These are phyloP conservation scores for Uromys caudimaculatus DNA, from an alignment of 2,797 vertebrate species.

Conservation along the genomic window DNA sequence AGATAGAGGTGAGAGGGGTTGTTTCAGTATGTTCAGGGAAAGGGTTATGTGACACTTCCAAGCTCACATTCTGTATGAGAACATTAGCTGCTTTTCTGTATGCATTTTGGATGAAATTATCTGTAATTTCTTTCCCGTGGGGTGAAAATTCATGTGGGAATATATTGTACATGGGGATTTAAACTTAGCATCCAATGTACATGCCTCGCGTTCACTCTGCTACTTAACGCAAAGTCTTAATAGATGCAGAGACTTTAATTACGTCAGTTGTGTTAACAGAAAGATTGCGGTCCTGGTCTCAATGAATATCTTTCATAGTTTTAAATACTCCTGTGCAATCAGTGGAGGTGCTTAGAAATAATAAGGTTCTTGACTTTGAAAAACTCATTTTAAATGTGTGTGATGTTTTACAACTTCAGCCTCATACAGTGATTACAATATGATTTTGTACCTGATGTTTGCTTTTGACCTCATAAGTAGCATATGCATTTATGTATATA, in stretches of 20 bases:
- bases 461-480: not conserved
- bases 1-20: not conserved
- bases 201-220: not conserved
- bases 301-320: not conserved
- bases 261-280: not conserved
- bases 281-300: not conserved
- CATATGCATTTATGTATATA: not conserved
- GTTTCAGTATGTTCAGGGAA: not conserved
- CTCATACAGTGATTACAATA: not conserved
- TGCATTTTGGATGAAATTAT: not conserved
- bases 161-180: not conserved
- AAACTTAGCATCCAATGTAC: not conserved
- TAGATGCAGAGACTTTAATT: not conserved
- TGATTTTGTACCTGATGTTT: not conserved
- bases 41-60: not conserved
- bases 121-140: constrained; percentile 1
- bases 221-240: not conserved
- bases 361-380: not conserved
- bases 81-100: not conserved
- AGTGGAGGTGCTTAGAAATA: not conserved
- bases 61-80: not conserved
- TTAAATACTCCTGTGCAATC: not conserved
- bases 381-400: not conserved
- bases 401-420: not conserved
- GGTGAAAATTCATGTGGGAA: not conserved